Conservation (phyloP, 2,888 invertebrate genomes). For the Rotaria macrura region DNA sequence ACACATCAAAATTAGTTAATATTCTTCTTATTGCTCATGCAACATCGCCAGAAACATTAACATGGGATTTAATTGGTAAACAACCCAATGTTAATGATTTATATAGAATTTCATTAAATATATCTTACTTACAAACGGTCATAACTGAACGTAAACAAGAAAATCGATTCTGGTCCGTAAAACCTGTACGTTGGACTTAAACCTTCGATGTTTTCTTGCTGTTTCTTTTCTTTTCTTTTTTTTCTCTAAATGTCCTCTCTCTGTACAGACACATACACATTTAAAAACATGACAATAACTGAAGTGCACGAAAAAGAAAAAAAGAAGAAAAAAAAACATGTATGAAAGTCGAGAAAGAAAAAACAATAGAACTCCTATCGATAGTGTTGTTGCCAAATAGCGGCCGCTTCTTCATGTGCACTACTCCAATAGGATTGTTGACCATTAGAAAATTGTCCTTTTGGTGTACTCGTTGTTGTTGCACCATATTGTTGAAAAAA, state of each 20-base stretch:
- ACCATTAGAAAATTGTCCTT: neutral
- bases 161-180: neutral
- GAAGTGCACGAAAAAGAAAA: neutral
- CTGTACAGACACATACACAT: slow-evolving; percentile 8
- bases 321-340: neutral
- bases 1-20: neutral
- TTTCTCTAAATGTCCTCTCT: neutral
- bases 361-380: neutral
- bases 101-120: neutral
- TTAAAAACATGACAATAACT: neutral
- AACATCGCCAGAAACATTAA: slow-evolving; percentile 6
- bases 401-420: neutral
- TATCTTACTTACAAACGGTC: neutral
- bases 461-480: neutral
- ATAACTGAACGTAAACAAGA: neutral
- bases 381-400: slow-evolving; percentile 10
- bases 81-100: neutral
- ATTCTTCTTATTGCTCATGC: slow-evolving; percentile 5
- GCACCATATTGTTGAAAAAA: neutral
- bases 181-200: neutral
- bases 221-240: neutral
- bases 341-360: neutral
- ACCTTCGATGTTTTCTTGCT: neutral
- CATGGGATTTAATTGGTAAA: neutral
- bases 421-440: neutral